These are phyloP conservation scores for Peromyscus californicus DNA, from an alignment of 2,113 vertebrate genomes.

Conservation along the genomic window DNA sequence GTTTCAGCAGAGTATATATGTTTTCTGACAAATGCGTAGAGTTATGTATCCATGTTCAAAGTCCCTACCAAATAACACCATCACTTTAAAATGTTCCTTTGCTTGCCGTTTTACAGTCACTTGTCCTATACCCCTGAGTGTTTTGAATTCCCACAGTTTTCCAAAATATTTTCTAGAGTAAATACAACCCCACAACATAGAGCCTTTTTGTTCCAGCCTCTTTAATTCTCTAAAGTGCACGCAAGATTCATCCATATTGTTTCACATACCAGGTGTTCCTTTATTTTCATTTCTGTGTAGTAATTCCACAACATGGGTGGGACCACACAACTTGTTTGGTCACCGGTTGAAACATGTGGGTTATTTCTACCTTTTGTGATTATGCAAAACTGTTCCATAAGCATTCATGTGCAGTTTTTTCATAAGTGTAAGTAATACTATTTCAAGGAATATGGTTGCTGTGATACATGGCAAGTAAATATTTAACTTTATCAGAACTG, in stretches of 20 bases:
- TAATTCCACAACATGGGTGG: not conserved
- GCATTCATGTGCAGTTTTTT: constrained; percentile 20
- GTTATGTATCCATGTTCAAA: not conserved
- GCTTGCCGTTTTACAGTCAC: not conserved
- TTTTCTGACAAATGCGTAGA: not conserved
- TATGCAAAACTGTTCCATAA: not conserved
- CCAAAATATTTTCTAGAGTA: constrained; percentile 26
- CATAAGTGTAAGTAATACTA: not conserved
- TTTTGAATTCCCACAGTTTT: constrained; percentile 21
- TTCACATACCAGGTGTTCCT: not conserved
- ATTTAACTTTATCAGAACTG: constrained; percentile 6
- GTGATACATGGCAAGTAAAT: not conserved
- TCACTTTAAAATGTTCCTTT: not conserved
- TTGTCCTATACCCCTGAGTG: not conserved
- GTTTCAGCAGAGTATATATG: not conserved
- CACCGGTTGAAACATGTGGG: not conserved
- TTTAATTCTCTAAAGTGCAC: constrained; percentile 26
- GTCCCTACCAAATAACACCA: not conserved
- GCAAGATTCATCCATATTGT: not conserved
- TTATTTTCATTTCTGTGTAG: not conserved
- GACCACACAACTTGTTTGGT: not conserved
- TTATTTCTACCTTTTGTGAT: constrained; percentile 37
- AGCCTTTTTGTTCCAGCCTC: not conserved
- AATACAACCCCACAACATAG: not conserved
- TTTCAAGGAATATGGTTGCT: not conserved